Evolutionary conservation across 2,113 vertebrate genomes (phyloP).

Genomic region (Tenebrosternarchus preto): DNA sequence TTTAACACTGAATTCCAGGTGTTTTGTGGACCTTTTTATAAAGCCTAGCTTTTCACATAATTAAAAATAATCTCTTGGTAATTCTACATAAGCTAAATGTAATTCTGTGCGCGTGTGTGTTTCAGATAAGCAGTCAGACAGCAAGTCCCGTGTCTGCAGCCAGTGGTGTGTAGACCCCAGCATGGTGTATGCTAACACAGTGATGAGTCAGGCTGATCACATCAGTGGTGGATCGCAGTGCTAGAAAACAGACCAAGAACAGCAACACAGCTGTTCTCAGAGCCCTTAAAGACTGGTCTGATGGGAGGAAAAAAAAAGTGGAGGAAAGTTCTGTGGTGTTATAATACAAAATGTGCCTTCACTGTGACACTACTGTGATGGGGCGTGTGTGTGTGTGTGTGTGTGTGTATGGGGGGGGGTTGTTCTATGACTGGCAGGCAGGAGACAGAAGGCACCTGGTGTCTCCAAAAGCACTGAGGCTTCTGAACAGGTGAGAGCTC

Average conservation of each 20-base stretch:
- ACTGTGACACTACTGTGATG: too few species aligned
- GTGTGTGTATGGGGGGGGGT: neutral
- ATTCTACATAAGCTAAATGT: neutral
- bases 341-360: too few species aligned
- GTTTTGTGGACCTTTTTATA: too few species aligned
- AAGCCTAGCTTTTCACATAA: too few species aligned
- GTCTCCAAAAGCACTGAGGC: conserved; percentile 36
- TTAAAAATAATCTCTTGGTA: too few species aligned
- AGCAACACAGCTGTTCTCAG: too few species aligned
- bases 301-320: too few species aligned
- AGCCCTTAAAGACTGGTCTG: neutral
- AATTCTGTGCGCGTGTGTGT: conserved; percentile 1
- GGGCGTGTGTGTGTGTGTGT: neutral
- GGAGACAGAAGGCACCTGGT: neutral
- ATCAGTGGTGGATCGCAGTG: neutral
- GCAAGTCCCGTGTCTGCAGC: neutral
- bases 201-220: neutral
- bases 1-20: neutral
- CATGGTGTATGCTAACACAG: neutral
- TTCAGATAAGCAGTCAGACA: neutral
- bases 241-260: neutral
- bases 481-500: conserved; percentile 48
- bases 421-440: neutral
- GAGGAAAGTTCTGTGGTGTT: too few species aligned
- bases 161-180: neutral